phyloP scores from a whole-genome alignment of 2,113 vertebrate species.

The Neogale vison region DNA sequence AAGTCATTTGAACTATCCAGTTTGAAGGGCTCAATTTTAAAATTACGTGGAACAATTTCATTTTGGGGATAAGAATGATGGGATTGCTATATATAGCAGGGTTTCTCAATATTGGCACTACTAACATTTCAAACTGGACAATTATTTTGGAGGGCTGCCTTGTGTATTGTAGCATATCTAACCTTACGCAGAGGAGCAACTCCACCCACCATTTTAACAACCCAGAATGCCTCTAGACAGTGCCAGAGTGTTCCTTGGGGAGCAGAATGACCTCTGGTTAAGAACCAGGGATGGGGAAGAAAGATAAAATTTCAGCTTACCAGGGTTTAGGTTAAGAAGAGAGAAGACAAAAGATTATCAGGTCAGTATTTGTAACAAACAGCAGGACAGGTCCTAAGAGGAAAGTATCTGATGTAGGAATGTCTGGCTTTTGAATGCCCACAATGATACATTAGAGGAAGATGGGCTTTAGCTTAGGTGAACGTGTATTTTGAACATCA shows the following conservation, averaged over 20 bases:
- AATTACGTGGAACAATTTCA: neutral
- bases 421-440: neutral
- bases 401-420: neutral
- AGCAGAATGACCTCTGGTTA: neutral
- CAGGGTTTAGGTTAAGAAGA: slow-evolving; percentile 37
- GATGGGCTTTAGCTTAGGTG: neutral
- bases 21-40: neutral
- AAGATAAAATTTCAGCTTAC: neutral
- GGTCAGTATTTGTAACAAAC: slow-evolving; percentile 13
- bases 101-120: neutral
- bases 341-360: neutral
- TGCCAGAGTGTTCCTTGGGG: neutral
- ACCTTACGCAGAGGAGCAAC: neutral
- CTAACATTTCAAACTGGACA: neutral
- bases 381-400: neutral
- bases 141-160: neutral
- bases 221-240: neutral
- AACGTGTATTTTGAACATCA: neutral
- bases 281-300: neutral
- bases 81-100: neutral
- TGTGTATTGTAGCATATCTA: neutral
- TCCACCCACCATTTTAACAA: neutral
- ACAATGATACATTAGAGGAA: neutral
- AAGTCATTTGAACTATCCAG: neutral
- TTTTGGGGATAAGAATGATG: neutral